Base-by-base conservation (phyloP, 2,113 vertebrate genomes). In the Orthochromis indermauri region DNA sequence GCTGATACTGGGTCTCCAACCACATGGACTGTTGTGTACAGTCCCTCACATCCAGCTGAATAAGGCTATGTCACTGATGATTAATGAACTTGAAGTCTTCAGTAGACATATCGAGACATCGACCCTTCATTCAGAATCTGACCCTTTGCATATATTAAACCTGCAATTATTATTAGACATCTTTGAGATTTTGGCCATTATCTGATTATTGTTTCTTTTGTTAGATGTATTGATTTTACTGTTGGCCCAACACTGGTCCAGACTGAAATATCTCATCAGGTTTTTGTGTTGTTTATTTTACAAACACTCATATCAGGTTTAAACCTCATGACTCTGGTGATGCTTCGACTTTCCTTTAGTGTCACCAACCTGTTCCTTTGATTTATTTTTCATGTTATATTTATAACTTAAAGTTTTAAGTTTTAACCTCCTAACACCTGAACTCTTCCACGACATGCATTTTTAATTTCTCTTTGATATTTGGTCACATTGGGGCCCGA, bases 61-160 rank as follows among this genome's bases (percentile, higher is more conserved):
- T 80, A 83, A 88, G 81, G 86, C 88, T 92, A 79, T 90, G 87
- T 87, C 91, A 86, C 47, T 28, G 16, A 85, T 63, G 59, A 84
- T 92, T 86, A 91, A 92, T 81, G 80, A 51, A 35, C 21, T 90
- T 92, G 78, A 93, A 83, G 80, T 82, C 86, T 84, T 89, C 61
- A 37, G 82, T 59, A 57, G 92, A 84, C 47, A 19, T n/a, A 68
- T 37, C 19, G 19, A 55, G 37, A 85, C n/a, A 35, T 26, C 14
- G 37, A 68, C 24, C 51, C 9, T n/a, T 92, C 17, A 10, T 55
- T 80, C 68, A 79, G 10, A 59, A 63, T 71, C 55, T 81, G 21
- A 37, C 13, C 42, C 42, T 61, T 61, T 12, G 16, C 51, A 83
- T 82, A 55, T 78, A 17, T 76, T 73, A 53, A 51, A 37, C 53